These are phyloP conservation scores for Tenebrio molitor DNA, from an alignment of 1,140 invertebrate species.

Conservation along the genomic window DNA sequence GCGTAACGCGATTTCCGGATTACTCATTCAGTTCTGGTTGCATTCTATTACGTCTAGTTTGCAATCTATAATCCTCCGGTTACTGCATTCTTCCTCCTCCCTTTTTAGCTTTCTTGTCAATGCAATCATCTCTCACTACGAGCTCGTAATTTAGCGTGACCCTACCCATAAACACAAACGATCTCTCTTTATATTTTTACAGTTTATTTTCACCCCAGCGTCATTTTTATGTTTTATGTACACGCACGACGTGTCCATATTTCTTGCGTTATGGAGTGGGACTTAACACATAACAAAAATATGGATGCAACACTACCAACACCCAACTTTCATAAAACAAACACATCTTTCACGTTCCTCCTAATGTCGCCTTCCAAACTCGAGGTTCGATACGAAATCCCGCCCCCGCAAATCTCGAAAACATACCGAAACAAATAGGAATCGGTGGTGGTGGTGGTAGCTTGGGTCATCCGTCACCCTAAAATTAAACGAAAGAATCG, in stretches of 20 bases:
- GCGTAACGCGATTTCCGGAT: conserved; percentile 36
- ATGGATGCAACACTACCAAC: conserved; percentile 36
- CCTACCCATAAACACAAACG: conserved; percentile 43
- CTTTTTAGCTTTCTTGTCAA: conserved; percentile 45
- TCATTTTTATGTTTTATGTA: conserved; percentile 52
- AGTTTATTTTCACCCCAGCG: conserved; percentile 50
- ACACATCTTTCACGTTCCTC: conserved; percentile 20
- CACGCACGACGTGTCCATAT: conserved; percentile 50
- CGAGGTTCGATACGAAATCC: background rate
- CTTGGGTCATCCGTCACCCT: no score
- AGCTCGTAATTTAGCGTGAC: conserved; percentile 48
- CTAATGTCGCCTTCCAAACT: conserved; percentile 14
- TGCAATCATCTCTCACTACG: conserved; percentile 44
- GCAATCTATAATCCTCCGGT: background rate
- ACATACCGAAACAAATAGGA: no score
- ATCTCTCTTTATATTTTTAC: conserved; percentile 51
- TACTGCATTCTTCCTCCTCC: conserved; percentile 27
- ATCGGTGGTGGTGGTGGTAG: no score
- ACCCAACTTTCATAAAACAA: conserved; percentile 40
- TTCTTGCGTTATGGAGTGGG: conserved; percentile 43
- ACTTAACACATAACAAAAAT: conserved; percentile 36
- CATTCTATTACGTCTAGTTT: conserved; percentile 33
- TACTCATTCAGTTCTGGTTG: conserved; percentile 22
- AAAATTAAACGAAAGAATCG: no score
- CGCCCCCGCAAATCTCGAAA: no score